Evolutionary conservation across 64 coral and sea anemone species (phyloP), one percentile per base, ranked within the genome.

Genomic region (Platygyra sinensis): DNA sequence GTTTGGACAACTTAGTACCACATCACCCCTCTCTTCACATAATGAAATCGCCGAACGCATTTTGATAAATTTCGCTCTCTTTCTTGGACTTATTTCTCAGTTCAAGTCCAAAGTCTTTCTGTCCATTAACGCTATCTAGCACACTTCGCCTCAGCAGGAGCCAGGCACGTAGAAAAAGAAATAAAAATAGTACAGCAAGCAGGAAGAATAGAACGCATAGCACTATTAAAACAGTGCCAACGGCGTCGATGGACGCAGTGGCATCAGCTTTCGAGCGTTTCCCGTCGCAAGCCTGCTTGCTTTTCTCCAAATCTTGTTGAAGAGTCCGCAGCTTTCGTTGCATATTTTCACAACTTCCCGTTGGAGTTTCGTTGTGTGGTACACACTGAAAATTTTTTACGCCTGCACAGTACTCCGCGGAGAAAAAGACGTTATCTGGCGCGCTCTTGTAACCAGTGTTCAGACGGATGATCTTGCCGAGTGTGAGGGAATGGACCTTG

Each of bases 361-460:
- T 42, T 9, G 18, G 13, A 24, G 20, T 84, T 22, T 54, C 39
- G 39, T 85, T 75, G 74, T 54, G 74, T 25, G 90, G 80, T 73
- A 89, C 52, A 80, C 91, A 97, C 60, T 94, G 91, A 25, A 88
- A 76, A 62, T 94, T 32, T 29, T 67, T 55, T 49, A 93, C 89
- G 31, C 76, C 77, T 83, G 77, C 86, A 72, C 95, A 97, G 65
- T 88, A 88, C 6, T 78, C 80, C 13, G 76, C 77, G 4, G 95
- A 93, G 72, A 88, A 97, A 67, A 97, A 97, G 5, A 97, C 78
- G 63, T 91, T 65, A 10, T 94, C 88, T 22, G 91, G 95, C 38
- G 91, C 83, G 49, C 32, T 94, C 42, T 87, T 97, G 77, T 75
- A 90, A 2, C 62, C 77, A 0, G 88, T 94, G 77, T 97, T 97